These are phyloP conservation scores for Philereme vetulata DNA, from an alignment of 2,888 invertebrate species.

Conservation along the genomic window DNA sequence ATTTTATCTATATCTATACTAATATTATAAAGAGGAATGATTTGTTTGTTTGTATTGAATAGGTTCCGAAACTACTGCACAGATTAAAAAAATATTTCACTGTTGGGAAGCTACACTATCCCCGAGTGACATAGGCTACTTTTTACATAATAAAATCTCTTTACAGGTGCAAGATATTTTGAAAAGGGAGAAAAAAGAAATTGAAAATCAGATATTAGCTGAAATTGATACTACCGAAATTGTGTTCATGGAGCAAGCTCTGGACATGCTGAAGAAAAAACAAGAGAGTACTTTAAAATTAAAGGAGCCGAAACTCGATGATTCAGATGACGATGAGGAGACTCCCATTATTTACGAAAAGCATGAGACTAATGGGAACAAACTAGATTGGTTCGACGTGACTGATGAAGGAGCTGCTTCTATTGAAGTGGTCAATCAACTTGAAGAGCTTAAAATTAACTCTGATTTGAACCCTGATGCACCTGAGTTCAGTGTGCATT, in stretches of 20 bases:
- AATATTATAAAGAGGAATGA: no score
- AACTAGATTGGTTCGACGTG: constrained; percentile 75
- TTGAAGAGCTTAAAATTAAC: constrained; percentile 54
- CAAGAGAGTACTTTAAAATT: constrained; percentile 61
- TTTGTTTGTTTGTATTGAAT: no score
- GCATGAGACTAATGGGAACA: constrained; percentile 60
- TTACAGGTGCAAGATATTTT: constrained; percentile 87
- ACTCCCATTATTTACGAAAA: constrained; percentile 61
- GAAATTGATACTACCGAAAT: constrained; percentile 91
- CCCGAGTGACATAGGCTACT: no score
- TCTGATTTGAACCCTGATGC: constrained; percentile 70
- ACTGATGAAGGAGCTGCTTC: constrained; percentile 69
- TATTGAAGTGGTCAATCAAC: constrained; percentile 56
- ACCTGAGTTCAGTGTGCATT: constrained; percentile 52
- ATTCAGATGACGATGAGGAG: constrained; percentile 46
- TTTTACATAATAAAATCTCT: background rate
- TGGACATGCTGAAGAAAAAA: constrained; percentile 86
- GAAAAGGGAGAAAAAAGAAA: constrained; percentile 88
- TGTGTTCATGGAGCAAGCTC: constrained; percentile 93
- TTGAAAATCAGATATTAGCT: constrained; percentile 85
- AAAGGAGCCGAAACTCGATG: constrained; percentile 45
- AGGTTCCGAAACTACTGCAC: no score
- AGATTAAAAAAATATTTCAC: no score
- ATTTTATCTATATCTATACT: no score
- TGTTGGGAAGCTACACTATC: no score